phyloP scores from a whole-genome alignment of 2,888 invertebrate genomes.

The Xestia ashworthii region DNA sequence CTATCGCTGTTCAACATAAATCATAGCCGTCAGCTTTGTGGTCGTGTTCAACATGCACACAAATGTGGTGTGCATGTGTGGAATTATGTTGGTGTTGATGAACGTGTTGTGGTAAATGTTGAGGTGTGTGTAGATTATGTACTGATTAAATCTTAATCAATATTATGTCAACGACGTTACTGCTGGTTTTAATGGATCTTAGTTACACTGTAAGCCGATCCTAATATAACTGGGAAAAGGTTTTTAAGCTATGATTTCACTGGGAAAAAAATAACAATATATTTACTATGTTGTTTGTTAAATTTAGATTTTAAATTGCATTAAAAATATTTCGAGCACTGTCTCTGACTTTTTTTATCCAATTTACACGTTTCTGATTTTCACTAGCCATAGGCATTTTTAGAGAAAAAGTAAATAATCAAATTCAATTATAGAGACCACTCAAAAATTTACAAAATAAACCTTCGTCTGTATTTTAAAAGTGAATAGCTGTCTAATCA shows the following conservation, averaged over 20 bases:
- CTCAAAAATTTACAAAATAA: too few relatives aligned
- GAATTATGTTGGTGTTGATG: constrained; percentile 39
- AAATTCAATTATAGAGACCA: too few relatives aligned
- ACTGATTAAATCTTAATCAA: constrained; percentile 22
- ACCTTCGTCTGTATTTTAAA: too few relatives aligned
- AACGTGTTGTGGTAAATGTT: constrained; percentile 20
- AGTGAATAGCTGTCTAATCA: too few relatives aligned
- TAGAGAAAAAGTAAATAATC: too few relatives aligned
- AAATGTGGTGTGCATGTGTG: constrained; percentile 40
- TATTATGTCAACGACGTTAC: background rate
- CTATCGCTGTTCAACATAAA: constrained; percentile 57
- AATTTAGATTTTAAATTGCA: too few relatives aligned
- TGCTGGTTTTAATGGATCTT: background rate
- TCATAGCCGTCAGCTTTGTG: constrained; percentile 61
- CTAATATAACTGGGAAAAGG: background rate
- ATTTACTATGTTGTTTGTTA: too few relatives aligned
- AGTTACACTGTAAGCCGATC: background rate
- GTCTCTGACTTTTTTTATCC: too few relatives aligned
- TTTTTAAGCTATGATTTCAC: too few relatives aligned
- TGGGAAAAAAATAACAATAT: too few relatives aligned
- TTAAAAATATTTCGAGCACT: too few relatives aligned
- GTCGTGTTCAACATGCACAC: constrained; percentile 54
- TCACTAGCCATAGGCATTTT: background rate
- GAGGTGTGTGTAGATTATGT: constrained; percentile 20
- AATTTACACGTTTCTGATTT: background rate